Evolutionary conservation across 2,797 vertebrate species (phyloP), one percentile per base, ranked within the genome.

Genomic region (Hozukius guyotensis): DNA sequence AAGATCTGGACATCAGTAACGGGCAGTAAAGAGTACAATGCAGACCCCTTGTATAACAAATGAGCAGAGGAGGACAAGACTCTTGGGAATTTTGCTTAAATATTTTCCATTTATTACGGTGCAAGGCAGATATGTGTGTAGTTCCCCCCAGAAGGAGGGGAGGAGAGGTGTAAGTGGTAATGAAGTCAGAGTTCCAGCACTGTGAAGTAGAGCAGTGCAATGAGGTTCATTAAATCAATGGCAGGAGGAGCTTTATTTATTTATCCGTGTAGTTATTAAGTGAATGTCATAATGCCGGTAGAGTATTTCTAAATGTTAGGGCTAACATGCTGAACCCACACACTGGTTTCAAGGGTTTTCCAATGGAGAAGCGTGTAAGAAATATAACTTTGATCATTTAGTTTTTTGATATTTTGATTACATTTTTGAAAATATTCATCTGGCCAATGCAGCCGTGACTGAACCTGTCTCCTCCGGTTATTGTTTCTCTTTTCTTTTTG

Each of bases 231-330:
- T 46, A 46, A 46, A 46, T 46, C 42, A 46, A 46, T 18, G 22
- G 29, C 63, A 56, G 61, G 49, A 49, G 46, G 42, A 20, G 27
- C 20, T 57, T 20, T 16, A 18, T 5, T 53, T 38, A 11, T 55
- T 25, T 22, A 36, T 42, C 31, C 12, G 49, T 68, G 73, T 46
- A 25, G 2, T 71, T 32, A 63, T 13, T 7, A 63, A 55, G 22
- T 31, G 22, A 62, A 76, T 66, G 22, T 11, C 46, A 57, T 22
- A 14, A 59, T 55, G 6, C 57, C 63, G 61, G n/a, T 16, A 4
- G 65, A 64, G 34, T n/a, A 49, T 78, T 38, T 32, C 59, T 32
- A 63, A 69, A 75, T 63, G 64, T 46, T 63, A 29, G 25, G 27
- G 12, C 3, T 61, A 59, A 25, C 14, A 57, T 57, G 22, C 53